Evolutionary conservation across 1,140 invertebrate species (phyloP), one percentile per base, ranked within the genome.

Genomic region (Pseudoatta argentina): DNA sequence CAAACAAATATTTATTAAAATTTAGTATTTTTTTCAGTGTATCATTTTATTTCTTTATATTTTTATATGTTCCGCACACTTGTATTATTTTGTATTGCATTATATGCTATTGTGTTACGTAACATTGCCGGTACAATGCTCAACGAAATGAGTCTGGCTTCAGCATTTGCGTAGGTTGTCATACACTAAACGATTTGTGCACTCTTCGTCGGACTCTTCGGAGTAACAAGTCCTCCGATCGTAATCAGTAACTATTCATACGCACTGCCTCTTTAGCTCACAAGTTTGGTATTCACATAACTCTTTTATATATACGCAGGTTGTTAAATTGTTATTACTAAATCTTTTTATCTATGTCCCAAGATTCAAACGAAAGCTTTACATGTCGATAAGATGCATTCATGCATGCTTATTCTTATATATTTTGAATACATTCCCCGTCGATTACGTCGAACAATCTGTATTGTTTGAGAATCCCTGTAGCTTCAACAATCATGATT

Each of bases 231-330:
- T 67, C 44, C 76, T 69, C 53, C 55, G 63, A 82, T 89, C 48
- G 53, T 86, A 86, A 88, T 89, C 77, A 89, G 76, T 78, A 67
- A 21, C 77, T 53, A 89, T 89, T 89, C 88, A 89, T 14, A 48
- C 34, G 24, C 24, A n/a, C 34, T n/a, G n/a, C 53, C n/a, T 51
- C n/a, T 51, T 63, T 75, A 10, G 16, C 24, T 51, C 21, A 67
- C 55, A 39, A 79, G 30, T 75, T 59, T 24, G 34, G 12, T 16
- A 48, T 59, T 61, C 16, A 24, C 21, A 48, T n/a, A 18, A 30
- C 1, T n/a, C 34, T 30, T 69, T 61, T 24, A 39, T 51, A 16
- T 44, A 18, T 8, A 51, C 21, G 30, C 10, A 30, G 1, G 55
- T 81, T 57, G 7, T 30, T 48, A 30, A 73, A 55, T 55, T 69